Evolutionary conservation across 2,797 vertebrate genomes (phyloP).

Genomic region (Eidolon dupreanum): DNA sequence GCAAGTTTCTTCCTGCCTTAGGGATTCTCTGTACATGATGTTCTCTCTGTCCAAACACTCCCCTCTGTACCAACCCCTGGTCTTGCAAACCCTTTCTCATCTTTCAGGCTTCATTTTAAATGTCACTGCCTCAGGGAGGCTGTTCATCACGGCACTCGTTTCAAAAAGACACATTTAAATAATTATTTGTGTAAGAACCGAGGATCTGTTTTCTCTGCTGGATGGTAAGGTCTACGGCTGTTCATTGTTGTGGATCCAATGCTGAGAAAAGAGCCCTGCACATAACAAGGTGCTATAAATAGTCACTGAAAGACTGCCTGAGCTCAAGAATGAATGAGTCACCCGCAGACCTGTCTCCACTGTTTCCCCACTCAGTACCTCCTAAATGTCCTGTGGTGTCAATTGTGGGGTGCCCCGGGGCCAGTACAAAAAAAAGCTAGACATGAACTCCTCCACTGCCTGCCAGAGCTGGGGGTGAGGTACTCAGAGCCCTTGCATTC

Average conservation of each 20-base stretch:
- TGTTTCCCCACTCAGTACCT: neutral
- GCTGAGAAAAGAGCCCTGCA: neutral
- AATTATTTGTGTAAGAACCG: neutral
- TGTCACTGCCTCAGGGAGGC: neutral
- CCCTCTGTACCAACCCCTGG: neutral
- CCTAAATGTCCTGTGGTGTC: neutral
- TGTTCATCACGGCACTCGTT: neutral
- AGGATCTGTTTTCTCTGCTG: neutral
- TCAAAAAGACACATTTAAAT: neutral
- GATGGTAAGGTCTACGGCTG: neutral
- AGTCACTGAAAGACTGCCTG: neutral
- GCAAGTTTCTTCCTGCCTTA: neutral
- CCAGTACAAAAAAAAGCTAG: neutral
- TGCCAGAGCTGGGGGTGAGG: too few species aligned
- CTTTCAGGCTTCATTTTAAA: constrained; percentile 6
- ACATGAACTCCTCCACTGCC: neutral
- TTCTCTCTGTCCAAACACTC: neutral
- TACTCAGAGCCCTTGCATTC: neutral
- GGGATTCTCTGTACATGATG: neutral
- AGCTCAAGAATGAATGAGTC: constrained; percentile 25
- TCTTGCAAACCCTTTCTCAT: neutral
- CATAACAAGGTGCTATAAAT: neutral
- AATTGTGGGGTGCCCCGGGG: accelerated
- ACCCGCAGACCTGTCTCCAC: neutral
- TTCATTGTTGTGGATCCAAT: accelerated